Evolutionary conservation across 2,888 invertebrate species (phyloP), one percentile per base, ranked within the genome.

Genomic region (Pachycephus smyrnensis): DNA sequence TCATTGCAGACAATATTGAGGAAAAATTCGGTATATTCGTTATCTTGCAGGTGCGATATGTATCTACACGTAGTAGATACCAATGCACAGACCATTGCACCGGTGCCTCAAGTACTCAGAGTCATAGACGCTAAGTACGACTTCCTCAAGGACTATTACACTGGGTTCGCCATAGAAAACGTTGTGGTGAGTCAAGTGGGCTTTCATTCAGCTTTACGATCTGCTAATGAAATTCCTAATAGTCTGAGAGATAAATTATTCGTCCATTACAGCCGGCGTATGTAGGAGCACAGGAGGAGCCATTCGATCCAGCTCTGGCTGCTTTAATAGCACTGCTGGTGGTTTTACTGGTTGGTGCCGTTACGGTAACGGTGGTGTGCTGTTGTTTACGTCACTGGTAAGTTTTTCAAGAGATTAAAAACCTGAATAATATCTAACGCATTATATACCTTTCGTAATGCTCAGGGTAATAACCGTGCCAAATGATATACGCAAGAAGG

Each of bases 321-420:
- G 97, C 97, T 0, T 91, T 97, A 35, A 97, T 97, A 84, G 97
- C 97, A 1, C 92, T 98, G 0, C 93, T 97, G 15, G 96, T 98
- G 76, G 97, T 97, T 9, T 93, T 97, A 0, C 95, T 97, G 87
- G 96, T 97, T 33, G 97, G 97, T 9, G 95, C 97, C 74, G 95
- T 97, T 77, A 97, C 97, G 0, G 97, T 97, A 85, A 94, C 96
- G 78, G 96, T 97, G 12, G 95, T 97, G 9, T 97, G 97, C 90
- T 97, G 97, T 84, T 98, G 97, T 87, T 93, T 97, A 30, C 95
- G 96, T 86, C 96, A 97, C 88, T 97, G 97, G 96, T 95, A 89
- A 88, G 88, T 88, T 15, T 23, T 55, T 71, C 32, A 33, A 31
- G 15, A 31, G 71, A 31, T 31, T 71, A 71, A 71, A 71, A 71